These are phyloP conservation scores for Drosophila bocqueti DNA, from an alignment of 1,140 invertebrate species.

Conservation along the genomic window DNA sequence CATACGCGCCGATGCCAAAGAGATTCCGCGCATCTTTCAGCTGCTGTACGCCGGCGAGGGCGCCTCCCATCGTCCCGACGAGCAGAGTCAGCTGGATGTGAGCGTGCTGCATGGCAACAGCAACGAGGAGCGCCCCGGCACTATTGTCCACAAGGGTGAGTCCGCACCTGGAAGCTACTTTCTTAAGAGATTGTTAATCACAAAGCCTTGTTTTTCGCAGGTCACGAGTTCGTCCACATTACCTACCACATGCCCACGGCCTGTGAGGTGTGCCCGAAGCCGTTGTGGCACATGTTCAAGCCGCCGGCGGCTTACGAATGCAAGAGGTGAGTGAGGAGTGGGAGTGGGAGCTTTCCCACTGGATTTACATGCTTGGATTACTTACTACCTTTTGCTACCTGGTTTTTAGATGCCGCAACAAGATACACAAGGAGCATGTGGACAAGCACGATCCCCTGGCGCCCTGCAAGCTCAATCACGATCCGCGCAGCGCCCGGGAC, in stretches of 20 bases:
- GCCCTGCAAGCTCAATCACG: conserved; percentile 96
- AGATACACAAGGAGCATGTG: conserved; percentile 98
- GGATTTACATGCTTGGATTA: too few relatives aligned
- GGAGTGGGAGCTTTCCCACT: too few relatives aligned
- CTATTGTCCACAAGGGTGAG: conserved; percentile 91
- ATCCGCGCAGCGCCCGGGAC: conserved; percentile 96
- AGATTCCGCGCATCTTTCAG: conserved; percentile 99
- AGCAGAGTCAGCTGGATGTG: conserved; percentile 86
- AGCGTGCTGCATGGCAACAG: conserved; percentile 85
- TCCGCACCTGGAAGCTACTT: too few relatives aligned
- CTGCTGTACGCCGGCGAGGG: conserved; percentile 97
- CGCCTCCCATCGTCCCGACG: conserved; percentile 94
- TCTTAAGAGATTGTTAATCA: too few relatives aligned
- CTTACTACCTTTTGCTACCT: background rate
- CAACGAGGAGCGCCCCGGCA: conserved; percentile 90
- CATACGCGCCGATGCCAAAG: conserved; percentile 98
- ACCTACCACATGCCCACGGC: conserved; percentile 99
- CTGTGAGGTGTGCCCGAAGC: conserved; percentile 98
- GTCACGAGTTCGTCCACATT: conserved; percentile 98
- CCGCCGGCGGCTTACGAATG: conserved; percentile 98
- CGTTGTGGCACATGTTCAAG: conserved; percentile 98
- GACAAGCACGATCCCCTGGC: conserved; percentile 93
- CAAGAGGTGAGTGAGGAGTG: conserved; percentile 88
- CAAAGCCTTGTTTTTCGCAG: conserved; percentile 74
- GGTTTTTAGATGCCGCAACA: conserved; percentile 93